phyloP scores from a whole-genome alignment of 2,797 vertebrate species.

The Odontamblyopus rebecca region DNA sequence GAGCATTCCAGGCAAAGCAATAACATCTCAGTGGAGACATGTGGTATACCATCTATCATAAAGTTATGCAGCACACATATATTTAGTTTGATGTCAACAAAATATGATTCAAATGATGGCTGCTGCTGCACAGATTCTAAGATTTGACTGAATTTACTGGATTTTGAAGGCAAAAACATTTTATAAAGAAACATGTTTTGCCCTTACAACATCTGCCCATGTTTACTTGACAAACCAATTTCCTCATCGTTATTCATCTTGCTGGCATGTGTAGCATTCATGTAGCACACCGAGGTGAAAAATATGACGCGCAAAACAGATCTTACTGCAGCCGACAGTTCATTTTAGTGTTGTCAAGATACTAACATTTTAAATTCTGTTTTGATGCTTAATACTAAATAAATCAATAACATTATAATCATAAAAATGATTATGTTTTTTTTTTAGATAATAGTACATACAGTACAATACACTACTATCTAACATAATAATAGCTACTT shows the following conservation, averaged over 20 bases:
- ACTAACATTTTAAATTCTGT: no score
- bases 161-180: not conserved
- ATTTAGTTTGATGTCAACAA: not conserved
- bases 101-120: not conserved
- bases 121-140: not conserved
- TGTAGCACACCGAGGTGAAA: not conserved
- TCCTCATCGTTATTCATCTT: constrained; percentile 1
- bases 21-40: not conserved
- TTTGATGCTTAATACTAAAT: no score
- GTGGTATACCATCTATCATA: not conserved
- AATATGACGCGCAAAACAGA: not conserved
- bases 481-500: no score
- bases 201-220: not conserved
- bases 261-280: not conserved
- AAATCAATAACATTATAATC: no score
- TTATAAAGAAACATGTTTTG: not conserved
- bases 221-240: constrained; percentile 12
- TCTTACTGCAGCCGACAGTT: not conserved
- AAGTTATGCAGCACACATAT: not conserved
- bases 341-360: no score
- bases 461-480: no score
- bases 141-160: not conserved
- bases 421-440: no score
- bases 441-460: no score
- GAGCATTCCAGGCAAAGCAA: not conserved